Percentiles rank a stretch among this genome's conserved stretches.
These are phyloP conservation scores for Lasioglossum pauxillum DNA, from an alignment of 2,888 invertebrate genomes.

Conservation along the genomic window DNA sequence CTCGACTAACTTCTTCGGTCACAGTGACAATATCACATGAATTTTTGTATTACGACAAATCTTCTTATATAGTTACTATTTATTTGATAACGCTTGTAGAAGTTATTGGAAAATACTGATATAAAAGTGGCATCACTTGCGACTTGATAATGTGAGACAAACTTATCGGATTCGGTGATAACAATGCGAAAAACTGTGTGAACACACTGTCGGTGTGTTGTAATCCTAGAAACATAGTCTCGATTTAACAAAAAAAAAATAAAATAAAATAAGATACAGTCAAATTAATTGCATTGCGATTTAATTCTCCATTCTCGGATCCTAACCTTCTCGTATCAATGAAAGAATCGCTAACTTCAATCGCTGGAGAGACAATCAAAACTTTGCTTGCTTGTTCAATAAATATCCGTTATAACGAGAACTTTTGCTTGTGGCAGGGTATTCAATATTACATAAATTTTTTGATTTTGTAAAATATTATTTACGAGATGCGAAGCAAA, in stretches of 20 bases:
- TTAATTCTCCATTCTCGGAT: not conserved
- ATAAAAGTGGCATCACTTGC: not conserved
- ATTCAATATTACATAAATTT: not conserved
- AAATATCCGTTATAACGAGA: not conserved
- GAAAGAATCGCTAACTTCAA: not conserved
- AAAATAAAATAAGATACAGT: not conserved
- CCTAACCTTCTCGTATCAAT: not conserved
- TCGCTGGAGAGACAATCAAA: not conserved
- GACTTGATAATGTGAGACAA: not conserved
- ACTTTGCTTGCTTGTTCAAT: not conserved
- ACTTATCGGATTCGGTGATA: not conserved
- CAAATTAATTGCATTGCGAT: not conserved
- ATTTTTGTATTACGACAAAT: not conserved
- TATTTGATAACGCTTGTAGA: not conserved
- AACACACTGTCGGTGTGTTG: not conserved
- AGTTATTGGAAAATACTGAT: not conserved
- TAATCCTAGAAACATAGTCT: constrained; percentile 36
- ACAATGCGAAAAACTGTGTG: not conserved
- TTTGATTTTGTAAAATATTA: not conserved
- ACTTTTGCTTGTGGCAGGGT: not conserved
- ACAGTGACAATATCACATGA: not conserved
- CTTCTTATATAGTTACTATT: constrained; percentile 8
- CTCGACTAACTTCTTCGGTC: not conserved
- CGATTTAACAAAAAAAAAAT: not conserved
- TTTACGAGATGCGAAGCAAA: not conserved